Base-by-base conservation (phyloP, 1,140 invertebrate species). In the Periplaneta americana region DNA sequence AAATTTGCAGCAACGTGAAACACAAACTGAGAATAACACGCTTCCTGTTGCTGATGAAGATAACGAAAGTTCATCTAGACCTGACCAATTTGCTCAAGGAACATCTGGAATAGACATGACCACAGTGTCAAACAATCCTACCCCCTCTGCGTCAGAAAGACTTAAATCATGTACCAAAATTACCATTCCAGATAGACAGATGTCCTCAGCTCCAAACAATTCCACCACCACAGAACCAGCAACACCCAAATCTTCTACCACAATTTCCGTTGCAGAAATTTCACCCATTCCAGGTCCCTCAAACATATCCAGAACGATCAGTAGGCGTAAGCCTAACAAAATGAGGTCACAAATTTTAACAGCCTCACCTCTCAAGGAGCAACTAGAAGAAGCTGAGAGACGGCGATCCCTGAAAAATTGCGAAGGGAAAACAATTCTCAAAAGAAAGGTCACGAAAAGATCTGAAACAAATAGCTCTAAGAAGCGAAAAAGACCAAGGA, bases 301-400 rank as follows among this genome's bases (percentile, higher is more conserved):
- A 78, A 78, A 31, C 22, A n/a, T 78, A 36, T 34, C 35, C 11
- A 35, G 31, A 34, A 11, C 22, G n/a, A 32, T 33, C 31, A 34
- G 35, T 33, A 8, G 11, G 35, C 13, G 8, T 22, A 31, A 34
- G 35, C 31, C 31, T 34, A 78, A 31, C 28, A 78, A 28, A n/a
- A n/a, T n/a, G n/a, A n/a, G n/a, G n/a, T 78, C 76, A 34, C 22
- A 33, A 31, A 78, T 78, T n/a, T 78, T 78, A 34, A 78, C 76
- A 18, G 32, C 76, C 28, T 33, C 31, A 78, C 76, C 76, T 9
- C 31, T 78, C 28, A 78, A 34, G 34, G 10, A 34, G 35, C 32
- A 78, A n/a, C 34, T 78, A 13, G 34, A 78, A 78, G 35, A 10
- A 78, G 34, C 22, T 6, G 35, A 36, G 35, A 78, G 35, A 34